Base-by-base conservation (phyloP, 35 echinoderm and acorn worm genomes). In the Holothuria glaberrima region DNA sequence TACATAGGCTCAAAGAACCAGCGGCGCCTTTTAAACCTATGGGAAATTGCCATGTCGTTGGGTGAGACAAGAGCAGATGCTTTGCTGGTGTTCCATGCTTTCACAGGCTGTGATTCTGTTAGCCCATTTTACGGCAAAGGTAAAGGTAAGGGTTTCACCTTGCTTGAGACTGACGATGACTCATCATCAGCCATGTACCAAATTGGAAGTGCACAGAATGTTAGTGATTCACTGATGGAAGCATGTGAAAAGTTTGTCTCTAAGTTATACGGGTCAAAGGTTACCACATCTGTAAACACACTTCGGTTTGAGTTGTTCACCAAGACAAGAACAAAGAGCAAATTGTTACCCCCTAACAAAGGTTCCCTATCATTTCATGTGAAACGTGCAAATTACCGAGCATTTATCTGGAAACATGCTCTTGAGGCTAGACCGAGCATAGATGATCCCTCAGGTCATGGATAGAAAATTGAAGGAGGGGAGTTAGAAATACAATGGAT, bases 381-480 rank as follows among this genome's bases (percentile, higher is more conserved):
- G n/a, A n/a, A n/a, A n/a, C n/a, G n/a, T n/a, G n/a, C n/a, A n/a
- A n/a, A 25, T 9, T 17, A 25, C 30, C 20, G n/a, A 21, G 63
- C 63, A 67, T 67, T 67, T 67, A 67, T 67, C 20, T 67, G 63
- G 63, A 67, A 28, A 21, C 12, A 67, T 67, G 63, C 63, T 9
- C 20, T 67, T 25, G 22, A 67, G 30, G 22, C 63, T 67, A 17
- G 30, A 28, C 3, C 63, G 22, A 67, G 30, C 20, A 67, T 67
- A 10, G 59, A 61, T 61, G 59, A 61, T 61, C 59, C 59, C n/a
- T 16, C 16, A 19, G n/a, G 59, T n/a, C 59, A 61, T n/a, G 59
- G 59, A 61, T 61, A n/a, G 59, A 61, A 61, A 61, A 61, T 61
- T 3, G 59, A 61, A 61, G 59, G 59, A 4, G 59, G 59, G 17